Conservation (phyloP, 2,113 vertebrate species). For the Hippocampus comes region DNA sequence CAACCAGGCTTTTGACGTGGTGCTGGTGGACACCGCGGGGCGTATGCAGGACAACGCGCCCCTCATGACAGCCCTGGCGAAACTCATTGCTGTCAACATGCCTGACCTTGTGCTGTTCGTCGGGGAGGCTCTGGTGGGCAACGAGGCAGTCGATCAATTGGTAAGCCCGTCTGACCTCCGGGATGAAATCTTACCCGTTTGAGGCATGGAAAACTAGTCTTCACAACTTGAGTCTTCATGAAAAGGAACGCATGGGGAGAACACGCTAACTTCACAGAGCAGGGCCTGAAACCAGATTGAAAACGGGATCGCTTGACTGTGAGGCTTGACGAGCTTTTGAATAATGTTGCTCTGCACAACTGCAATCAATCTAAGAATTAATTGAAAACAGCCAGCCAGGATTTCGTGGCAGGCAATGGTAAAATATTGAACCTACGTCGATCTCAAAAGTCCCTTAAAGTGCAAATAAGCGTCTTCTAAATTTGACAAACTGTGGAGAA, state of each 20-base stretch:
- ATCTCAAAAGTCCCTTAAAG: too few relatives aligned
- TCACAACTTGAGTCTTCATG: not conserved
- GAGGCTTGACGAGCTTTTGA: too few relatives aligned
- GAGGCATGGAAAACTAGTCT: not conserved
- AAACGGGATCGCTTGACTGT: too few relatives aligned
- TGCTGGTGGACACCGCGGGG: slow-evolving; percentile 96
- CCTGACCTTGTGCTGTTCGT: slow-evolving; percentile 96
- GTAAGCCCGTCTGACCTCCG: slow-evolving; percentile 64
- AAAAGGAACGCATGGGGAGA: not conserved
- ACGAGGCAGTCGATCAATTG: slow-evolving; percentile 97
- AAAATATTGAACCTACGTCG: too few relatives aligned
- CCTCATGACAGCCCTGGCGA: slow-evolving; percentile 93
- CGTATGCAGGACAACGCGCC: slow-evolving; percentile 98
- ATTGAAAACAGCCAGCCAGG: too few relatives aligned
- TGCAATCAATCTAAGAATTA: too few relatives aligned
- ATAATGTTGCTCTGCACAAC: too few relatives aligned
- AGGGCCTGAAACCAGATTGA: too few relatives aligned
- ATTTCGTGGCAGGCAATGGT: too few relatives aligned
- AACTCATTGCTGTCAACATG: slow-evolving; percentile 93
- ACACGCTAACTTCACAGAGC: too few relatives aligned
- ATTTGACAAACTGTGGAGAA: too few relatives aligned
- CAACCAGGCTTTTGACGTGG: slow-evolving; percentile 92
- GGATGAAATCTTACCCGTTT: not conserved
- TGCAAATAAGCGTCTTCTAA: too few relatives aligned
- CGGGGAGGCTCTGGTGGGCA: slow-evolving; percentile 94